Conservation (phyloP, 2,113 vertebrate species). For the Tyto alba region DNA sequence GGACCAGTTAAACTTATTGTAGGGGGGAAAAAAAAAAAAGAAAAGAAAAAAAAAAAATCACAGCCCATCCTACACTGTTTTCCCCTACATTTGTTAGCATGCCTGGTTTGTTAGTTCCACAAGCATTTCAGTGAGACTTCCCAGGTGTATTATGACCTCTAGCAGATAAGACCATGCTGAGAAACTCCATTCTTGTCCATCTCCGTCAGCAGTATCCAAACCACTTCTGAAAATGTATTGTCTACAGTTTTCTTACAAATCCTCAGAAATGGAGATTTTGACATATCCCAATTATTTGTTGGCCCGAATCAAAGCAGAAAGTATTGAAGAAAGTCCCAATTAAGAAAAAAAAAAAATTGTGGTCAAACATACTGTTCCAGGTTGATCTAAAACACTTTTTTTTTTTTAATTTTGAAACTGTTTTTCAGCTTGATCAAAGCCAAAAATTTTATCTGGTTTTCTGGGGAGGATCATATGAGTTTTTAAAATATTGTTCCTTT, state of each 20-base stretch:
- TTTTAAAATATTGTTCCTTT: not conserved
- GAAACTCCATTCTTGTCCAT: not conserved
- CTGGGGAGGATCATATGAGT: not conserved
- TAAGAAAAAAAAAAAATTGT: not conserved
- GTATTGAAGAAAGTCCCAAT: not conserved
- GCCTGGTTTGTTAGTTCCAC: not conserved
- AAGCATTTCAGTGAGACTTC: not conserved
- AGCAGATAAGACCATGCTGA: not conserved
- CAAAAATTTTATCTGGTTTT: not conserved
- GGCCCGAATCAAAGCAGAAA: not conserved
- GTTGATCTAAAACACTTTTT: not conserved
- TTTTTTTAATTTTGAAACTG: not conserved
- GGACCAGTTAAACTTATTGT: not conserved
- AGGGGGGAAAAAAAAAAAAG: fast-evolving
- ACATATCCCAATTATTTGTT: not conserved
- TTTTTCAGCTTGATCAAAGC: not conserved
- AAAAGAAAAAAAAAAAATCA: no score
- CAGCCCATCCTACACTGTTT: not conserved
- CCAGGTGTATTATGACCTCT: not conserved
- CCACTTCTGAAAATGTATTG: not conserved
- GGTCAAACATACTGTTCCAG: not conserved
- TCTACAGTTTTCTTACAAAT: not conserved
- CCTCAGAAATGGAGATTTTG: not conserved
- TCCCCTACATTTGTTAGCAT: not conserved
- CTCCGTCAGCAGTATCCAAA: not conserved